These are phyloP conservation scores for Agonopterix arenella DNA, from an alignment of 2,888 invertebrate genomes.

Conservation along the genomic window DNA sequence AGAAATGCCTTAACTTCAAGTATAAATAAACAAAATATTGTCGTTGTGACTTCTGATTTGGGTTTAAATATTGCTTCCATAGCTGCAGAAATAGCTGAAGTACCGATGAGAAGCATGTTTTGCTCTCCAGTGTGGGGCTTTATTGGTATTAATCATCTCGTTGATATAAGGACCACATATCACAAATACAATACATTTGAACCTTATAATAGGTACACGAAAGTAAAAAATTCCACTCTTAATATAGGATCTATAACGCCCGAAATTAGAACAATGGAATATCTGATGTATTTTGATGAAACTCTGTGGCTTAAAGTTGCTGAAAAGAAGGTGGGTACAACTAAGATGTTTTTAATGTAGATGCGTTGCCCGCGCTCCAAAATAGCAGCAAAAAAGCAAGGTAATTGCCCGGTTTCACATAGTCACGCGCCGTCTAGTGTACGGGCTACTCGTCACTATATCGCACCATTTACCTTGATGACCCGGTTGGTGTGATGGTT, in stretches of 20 bases:
- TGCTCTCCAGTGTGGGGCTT: conserved; percentile 82
- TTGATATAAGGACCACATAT: conserved; percentile 72
- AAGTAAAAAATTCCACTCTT: conserved; percentile 65
- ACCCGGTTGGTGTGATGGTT: no score
- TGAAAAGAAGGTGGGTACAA: conserved; percentile 52
- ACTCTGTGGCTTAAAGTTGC: conserved; percentile 46
- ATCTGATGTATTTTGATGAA: conserved; percentile 59
- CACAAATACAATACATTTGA: conserved; percentile 69
- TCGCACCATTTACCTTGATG: no score
- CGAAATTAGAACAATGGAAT: conserved; percentile 73
- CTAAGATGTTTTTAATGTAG: no score
- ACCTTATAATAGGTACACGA: conserved; percentile 68
- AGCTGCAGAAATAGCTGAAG: conserved; percentile 56
- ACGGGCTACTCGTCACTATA: no score
- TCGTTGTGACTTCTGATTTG: conserved; percentile 75
- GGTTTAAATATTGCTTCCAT: conserved; percentile 63
- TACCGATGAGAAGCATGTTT: conserved; percentile 66
- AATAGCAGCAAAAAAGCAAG: no score
- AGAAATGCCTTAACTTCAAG: conserved; percentile 44
- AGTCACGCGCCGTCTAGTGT: no score
- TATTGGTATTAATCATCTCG: conserved; percentile 71
- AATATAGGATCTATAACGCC: conserved; percentile 65
- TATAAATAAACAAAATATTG: conserved; percentile 58
- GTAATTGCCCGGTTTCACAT: no score
- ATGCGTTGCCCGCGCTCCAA: no score